These are phyloP conservation scores for Opisthocomus hoazin DNA, from an alignment of 2,113 vertebrate species.

Conservation along the genomic window DNA sequence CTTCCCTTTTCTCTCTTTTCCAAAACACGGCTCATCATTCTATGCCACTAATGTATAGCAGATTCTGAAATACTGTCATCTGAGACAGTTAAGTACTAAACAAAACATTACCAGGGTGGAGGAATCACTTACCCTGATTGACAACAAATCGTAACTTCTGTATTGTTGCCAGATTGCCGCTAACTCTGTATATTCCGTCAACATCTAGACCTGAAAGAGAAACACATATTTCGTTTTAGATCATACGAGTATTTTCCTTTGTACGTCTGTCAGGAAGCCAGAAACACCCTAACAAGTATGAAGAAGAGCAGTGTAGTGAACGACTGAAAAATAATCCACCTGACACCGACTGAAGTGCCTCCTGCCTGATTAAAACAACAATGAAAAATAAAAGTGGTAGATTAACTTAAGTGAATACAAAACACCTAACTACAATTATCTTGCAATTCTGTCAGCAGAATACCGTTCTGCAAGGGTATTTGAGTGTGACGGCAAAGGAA, in stretches of 20 bases:
- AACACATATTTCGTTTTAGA: constrained; percentile 64
- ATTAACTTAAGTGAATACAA: constrained; percentile 46
- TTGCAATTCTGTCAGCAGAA: constrained; percentile 41
- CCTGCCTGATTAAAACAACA: background rate
- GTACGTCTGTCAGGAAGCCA: constrained; percentile 42
- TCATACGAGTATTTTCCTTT: constrained; percentile 50
- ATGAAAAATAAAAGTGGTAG: constrained; percentile 6
- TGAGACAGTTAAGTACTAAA: constrained; percentile 63
- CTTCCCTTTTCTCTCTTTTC: background rate
- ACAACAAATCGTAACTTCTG: constrained; percentile 89
- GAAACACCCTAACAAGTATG: background rate
- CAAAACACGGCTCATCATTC: constrained; percentile 43
- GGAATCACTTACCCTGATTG: constrained; percentile 84
- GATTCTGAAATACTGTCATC: constrained; percentile 64
- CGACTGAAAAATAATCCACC: constrained; percentile 52
- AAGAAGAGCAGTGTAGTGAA: background rate
- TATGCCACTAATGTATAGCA: constrained; percentile 47
- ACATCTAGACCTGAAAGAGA: constrained; percentile 80
- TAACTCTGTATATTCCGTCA: constrained; percentile 90
- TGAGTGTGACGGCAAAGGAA: background rate
- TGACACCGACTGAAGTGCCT: constrained; percentile 19
- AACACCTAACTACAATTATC: constrained; percentile 49
- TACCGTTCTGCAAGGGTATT: background rate
- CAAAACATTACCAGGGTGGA: constrained; percentile 65
- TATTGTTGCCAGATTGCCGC: constrained; percentile 88